Evolutionary conservation across 1,140 invertebrate species (phyloP), one percentile per base, ranked within the genome.

Genomic region (Lutraria rhynchaena): DNA sequence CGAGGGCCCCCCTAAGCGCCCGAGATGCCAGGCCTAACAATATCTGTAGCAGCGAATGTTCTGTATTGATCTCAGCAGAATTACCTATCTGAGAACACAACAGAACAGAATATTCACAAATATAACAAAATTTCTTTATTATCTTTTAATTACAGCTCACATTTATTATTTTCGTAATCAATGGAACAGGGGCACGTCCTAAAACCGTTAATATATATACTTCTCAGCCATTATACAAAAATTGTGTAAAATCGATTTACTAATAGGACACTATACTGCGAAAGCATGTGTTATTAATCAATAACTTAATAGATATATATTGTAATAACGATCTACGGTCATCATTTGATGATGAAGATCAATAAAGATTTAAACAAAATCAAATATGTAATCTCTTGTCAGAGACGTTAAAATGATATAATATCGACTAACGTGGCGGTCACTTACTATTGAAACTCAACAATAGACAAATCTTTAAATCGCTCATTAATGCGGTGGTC

Each of bases 61-160:
- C 49, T 46, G n/a, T 80, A 80, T 80, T 67, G 76, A 80, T 80
- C 65, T 70, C 7, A 70, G 44, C 24, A 60, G 19, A 70, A 41
- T 41, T 57, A 80, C 76, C 76, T 80, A 80, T 80, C 49, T 37
- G 33, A 33, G 63, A 77, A 78, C 37, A 33, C 37, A 41, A 41
- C 37, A 41, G 33, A 63, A 7, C 29, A 11, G 7, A 24, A 63
- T 24, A 63, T 49, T 33, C 33, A 76, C 15, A 51, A 5, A 61
- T 41, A 2, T 60, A 19, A 27, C 1, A 60, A 33, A 74, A 46
- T 22, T 37, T 58, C 15, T 41, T 15, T 15, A 41, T 7, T 41
- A 41, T 41, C 15, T 41, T 41, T n/a, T n/a, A n/a, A n/a, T n/a
- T n/a, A n/a, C n/a, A n/a, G n/a, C n/a, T n/a, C n/a, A n/a, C n/a